Base-by-base conservation (phyloP, 2,888 invertebrate species). In the Drosophila anceps region DNA sequence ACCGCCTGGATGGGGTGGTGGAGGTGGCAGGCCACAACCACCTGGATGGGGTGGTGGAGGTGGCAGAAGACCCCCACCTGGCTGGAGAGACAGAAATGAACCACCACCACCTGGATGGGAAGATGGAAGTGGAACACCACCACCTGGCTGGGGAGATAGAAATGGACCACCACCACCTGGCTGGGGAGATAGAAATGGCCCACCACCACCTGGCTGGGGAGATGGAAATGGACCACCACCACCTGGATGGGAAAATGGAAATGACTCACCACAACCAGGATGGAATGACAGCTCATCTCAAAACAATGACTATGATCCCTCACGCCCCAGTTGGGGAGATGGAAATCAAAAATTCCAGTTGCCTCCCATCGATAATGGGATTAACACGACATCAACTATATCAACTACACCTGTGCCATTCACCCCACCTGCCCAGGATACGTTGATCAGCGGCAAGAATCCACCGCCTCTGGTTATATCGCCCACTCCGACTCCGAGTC, bases 1-100 rank as follows among this genome's bases (percentile, higher is more conserved):
- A 13, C 44, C 53, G 1, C 64, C 64, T n/a, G 76, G 74, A 7
- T 73, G 88, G 84, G 39, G 57, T 43, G 69, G 33, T 29, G 67
- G 72, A 13, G 43, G 57, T n/a, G 39, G 18, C 33, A 50, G 57
- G 12, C 24, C 13, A 6, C 50, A 35, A 6, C 58, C 53, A 10
- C 13, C 62, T 3, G 73, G 41, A 3, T 55, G 61, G 70, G 41
- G 18, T 6, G 27, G 43, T 5, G 39, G 46, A 15, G 50, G 33
- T 10, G 60, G 39, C 24, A 24, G 24, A 10, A 2, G 1, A 1
- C 37, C 41, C 7, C 51, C 43, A 37, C 8, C 57, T 7, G 51
- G 41, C 1, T 72, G 73, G 64, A 41, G 13, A 29, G 46, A 64
- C n/a, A 43, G 33, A 4, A 58, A 41, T 10, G 50, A 33, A n/a